Percentiles rank a stretch among this genome's conserved stretches.
phyloP scores from a whole-genome alignment of 1,140 invertebrate species.

The Mya arenaria region DNA sequence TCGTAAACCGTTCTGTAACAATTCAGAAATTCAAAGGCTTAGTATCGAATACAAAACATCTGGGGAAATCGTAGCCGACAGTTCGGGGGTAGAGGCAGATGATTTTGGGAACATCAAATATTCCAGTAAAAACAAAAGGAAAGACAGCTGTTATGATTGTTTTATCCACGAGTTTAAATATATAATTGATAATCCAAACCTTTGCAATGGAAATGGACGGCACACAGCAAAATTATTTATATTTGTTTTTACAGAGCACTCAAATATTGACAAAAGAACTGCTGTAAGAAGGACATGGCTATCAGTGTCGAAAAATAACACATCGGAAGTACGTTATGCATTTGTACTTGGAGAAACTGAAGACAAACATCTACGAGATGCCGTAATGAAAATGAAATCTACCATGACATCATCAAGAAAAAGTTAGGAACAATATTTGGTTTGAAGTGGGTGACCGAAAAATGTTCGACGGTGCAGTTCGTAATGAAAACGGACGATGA shows the following conservation, averaged over 20 bases:
- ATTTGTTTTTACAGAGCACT: neutral
- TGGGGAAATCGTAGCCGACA: too few relatives aligned
- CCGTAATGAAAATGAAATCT: constrained; percentile 83
- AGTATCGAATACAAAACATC: too few relatives aligned
- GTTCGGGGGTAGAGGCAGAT: too few relatives aligned
- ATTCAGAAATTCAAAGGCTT: too few relatives aligned
- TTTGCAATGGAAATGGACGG: neutral
- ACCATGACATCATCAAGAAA: constrained; percentile 89
- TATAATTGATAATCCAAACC: neutral
- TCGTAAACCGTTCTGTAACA: too few relatives aligned
- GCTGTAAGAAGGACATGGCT: constrained; percentile 54
- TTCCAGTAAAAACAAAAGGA: too few relatives aligned
- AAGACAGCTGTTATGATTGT: neutral
- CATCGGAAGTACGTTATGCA: constrained; percentile 42
- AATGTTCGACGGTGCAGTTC: constrained; percentile 83
- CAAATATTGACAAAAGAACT: neutral
- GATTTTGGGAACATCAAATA: too few relatives aligned
- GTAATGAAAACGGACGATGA: constrained; percentile 83
- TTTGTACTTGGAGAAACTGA: constrained; percentile 47
- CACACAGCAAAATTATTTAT: constrained; percentile 19
- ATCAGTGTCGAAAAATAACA: constrained; percentile 55
- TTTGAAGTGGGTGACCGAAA: constrained; percentile 88
- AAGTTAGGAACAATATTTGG: constrained; percentile 92
- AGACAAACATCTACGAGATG: neutral
- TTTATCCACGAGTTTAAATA: neutral